Percentiles rank a stretch among this genome's conserved stretches.
These are phyloP conservation scores for Trileptium ribeirensis DNA, from an alignment of 2,888 invertebrate species.

Conservation along the genomic window DNA sequence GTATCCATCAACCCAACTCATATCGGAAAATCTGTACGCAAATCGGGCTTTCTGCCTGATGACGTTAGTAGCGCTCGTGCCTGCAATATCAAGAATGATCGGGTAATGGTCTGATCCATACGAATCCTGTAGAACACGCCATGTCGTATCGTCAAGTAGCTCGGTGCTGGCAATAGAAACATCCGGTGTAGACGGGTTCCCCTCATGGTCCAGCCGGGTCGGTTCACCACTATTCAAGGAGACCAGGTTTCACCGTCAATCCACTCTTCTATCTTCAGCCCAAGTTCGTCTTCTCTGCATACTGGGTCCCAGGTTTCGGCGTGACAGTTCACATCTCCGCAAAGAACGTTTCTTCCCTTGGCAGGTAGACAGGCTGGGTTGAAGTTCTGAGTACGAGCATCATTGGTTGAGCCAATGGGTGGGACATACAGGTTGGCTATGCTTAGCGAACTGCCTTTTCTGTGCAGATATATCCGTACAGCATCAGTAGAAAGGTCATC, in stretches of 20 bases:
- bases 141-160: background rate
- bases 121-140: background rate
- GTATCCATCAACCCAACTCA: no score
- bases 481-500: background rate
- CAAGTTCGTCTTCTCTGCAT: background rate
- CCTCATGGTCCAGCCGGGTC: background rate
- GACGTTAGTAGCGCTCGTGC: background rate
- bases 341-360: background rate
- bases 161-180: background rate
- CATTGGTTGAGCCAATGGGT: background rate
- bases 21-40: no score
- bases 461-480: background rate
- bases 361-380: background rate
- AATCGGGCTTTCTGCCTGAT: background rate
- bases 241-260: background rate
- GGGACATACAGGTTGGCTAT: slow-evolving; percentile 1
- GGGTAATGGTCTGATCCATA: slow-evolving; percentile 1
- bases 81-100: background rate
- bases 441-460: background rate
- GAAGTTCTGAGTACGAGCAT: background rate
- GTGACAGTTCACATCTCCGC: slow-evolving; percentile 5
- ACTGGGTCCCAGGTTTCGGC: background rate
- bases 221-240: background rate
- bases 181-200: background rate
- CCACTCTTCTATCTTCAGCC: background rate